phyloP scores from a whole-genome alignment of 2,797 vertebrate species.

The Acanthurus leucopareius region DNA sequence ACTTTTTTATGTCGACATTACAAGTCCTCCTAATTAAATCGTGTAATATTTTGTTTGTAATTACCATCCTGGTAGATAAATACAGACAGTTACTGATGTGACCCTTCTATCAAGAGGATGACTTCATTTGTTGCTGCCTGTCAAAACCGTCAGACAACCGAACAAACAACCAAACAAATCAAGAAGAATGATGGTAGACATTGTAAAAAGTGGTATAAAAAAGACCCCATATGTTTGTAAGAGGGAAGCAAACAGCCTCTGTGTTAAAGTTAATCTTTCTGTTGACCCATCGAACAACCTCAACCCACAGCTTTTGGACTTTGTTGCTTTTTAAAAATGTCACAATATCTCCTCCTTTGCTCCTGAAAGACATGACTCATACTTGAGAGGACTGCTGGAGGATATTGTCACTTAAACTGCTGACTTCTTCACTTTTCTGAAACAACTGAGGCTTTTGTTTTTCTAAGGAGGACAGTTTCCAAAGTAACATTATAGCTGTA shows the following conservation, averaged over 20 bases:
- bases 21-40: neutral
- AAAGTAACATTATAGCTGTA: conserved; percentile 5
- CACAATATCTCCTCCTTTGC: neutral
- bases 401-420: neutral
- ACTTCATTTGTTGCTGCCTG: neutral
- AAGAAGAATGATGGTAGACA: no score
- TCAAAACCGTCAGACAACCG: neutral
- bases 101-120: neutral
- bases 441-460: neutral
- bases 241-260: neutral
- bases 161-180: neutral
- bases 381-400: neutral
- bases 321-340: neutral
- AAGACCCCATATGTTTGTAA: neutral
- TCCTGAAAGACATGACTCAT: neutral
- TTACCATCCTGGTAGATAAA: neutral
- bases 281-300: neutral
- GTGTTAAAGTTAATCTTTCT: neutral
- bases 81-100: neutral
- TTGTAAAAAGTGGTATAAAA: no score
- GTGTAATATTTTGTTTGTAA: neutral
- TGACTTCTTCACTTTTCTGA: neutral
- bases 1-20: neutral
- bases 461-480: neutral
- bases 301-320: neutral